Conservation (phyloP, 1,140 invertebrate species). For the Chrysomallon squamiferum region DNA sequence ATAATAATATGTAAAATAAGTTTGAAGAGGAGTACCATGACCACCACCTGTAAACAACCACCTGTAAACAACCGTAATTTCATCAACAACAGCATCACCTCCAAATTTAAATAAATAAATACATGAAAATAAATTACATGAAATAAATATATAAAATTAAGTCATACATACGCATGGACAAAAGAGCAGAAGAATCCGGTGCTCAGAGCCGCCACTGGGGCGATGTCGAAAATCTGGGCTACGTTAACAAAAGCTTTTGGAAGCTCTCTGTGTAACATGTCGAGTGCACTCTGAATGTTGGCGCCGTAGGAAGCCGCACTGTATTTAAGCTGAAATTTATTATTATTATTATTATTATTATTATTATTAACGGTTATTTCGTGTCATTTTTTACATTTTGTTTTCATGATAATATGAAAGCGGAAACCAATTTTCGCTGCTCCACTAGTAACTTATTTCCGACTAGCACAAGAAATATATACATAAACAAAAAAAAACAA, state of each 20-base stretch:
- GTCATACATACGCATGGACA: constrained; percentile 19
- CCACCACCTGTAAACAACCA: no score
- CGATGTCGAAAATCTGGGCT: constrained; percentile 70
- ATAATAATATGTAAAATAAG: no score
- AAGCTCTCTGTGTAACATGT: constrained; percentile 70
- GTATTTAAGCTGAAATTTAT: constrained; percentile 35
- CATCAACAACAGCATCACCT: no score
- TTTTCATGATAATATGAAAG: background rate
- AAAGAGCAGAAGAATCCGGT: constrained; percentile 23
- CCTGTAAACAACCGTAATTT: no score
- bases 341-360: background rate
- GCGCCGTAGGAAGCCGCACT: constrained; percentile 68
- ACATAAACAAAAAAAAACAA: no score
- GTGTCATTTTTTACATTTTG: background rate
- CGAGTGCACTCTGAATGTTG: constrained; percentile 70
- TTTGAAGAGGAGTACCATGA: no score
- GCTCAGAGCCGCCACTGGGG: constrained; percentile 26
- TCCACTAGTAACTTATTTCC: no score
- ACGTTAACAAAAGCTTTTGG: constrained; percentile 79
- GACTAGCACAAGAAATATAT: no score
- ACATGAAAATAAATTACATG: no score
- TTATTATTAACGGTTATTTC: background rate
- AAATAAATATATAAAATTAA: no score
- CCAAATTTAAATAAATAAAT: no score
- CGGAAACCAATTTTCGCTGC: no score